These are phyloP conservation scores for Noctua comes DNA, from an alignment of 2,888 invertebrate genomes.

Conservation along the genomic window DNA sequence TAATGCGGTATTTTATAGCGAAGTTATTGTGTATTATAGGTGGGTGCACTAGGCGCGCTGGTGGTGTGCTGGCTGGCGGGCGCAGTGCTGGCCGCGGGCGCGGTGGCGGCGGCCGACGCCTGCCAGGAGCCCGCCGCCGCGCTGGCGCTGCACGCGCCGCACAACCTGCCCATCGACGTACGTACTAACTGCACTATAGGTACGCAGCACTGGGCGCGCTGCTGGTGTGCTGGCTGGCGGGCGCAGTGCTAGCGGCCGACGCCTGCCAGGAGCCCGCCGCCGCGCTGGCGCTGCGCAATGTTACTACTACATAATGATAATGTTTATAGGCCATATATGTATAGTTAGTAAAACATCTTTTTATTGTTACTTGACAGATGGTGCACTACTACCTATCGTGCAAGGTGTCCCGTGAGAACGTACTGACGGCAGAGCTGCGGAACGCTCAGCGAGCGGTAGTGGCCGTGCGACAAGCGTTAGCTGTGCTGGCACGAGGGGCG, in stretches of 20 bases:
- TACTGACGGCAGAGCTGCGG: conserved; percentile 95
- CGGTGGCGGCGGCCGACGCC: conserved; percentile 96
- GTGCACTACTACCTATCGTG: conserved; percentile 95
- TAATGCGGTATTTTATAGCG: background rate
- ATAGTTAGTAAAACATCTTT: too few relatives aligned
- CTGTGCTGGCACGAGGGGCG: conserved; percentile 90
- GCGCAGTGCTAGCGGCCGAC: background rate
- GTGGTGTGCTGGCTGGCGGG: conserved; percentile 95
- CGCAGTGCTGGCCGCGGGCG: conserved; percentile 95
- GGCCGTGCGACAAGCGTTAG: conserved; percentile 93
- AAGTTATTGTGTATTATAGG: conserved; percentile 68
- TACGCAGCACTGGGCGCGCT: background rate
- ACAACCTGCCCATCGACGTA: conserved; percentile 90
- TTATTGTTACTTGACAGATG: conserved; percentile 79
- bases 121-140: conserved; percentile 96
- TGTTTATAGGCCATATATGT: background rate
- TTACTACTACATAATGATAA: too few relatives aligned
- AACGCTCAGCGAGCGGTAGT: conserved; percentile 93
- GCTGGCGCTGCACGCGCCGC: conserved; percentile 92
- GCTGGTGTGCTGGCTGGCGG: background rate
- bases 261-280: background rate
- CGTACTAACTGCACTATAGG: conserved; percentile 59
- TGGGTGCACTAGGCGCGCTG: conserved; percentile 93
- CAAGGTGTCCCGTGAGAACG: conserved; percentile 93
- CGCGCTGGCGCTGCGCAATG: too few relatives aligned